Evolutionary conservation across 1,140 invertebrate genomes (phyloP), one percentile per base, ranked within the genome.

Genomic region (Amphibalanus amphitrite): DNA sequence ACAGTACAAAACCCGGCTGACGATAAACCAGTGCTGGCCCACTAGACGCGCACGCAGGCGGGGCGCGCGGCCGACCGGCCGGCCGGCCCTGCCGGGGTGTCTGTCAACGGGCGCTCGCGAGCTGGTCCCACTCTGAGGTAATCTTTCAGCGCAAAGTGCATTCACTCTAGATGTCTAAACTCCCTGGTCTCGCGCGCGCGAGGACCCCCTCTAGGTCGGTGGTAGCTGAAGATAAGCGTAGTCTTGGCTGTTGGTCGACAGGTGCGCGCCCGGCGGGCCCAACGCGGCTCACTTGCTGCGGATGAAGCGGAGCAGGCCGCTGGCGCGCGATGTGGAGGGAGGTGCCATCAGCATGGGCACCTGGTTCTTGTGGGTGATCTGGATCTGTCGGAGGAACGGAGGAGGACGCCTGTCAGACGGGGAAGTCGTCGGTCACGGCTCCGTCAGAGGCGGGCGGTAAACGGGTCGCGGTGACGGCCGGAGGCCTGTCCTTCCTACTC

Each of bases 311-410:
- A 74, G 71, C 26, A 74, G 69, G n/a, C 74, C 72, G 33, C 70
- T 72, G 64, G 69, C 72, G 40, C 72, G 67, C 29, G 69, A 71
- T 13, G 71, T 69, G 10, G 91, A 86, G 20, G 89, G 86, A 69
- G 92, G 91, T 64, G 90, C 92, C 91, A 96, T 95, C 74, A 97
- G 80, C 93, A 97, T 96, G 75, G 94, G 94, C 74, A 96, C 93
- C 87, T 97, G 94, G 82, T 98, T 98, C 81, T 96, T 95, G 79
- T 97, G 93, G 26, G 90, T 93, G 75, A 97, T 92, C 74, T 88
- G 90, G 78, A 98, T 95, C 93, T 95, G 82, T 40, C n/a, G n/a
- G n/a, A n/a, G 71, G 68, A 70, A 72, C 85, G 83, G 70, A 73
- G 71, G 75, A 70, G 38, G 67, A 67, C 23, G n/a, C 29, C 65